Base-by-base conservation (phyloP, 2,113 vertebrate genomes). In the Austrofundulus limnaeus region DNA sequence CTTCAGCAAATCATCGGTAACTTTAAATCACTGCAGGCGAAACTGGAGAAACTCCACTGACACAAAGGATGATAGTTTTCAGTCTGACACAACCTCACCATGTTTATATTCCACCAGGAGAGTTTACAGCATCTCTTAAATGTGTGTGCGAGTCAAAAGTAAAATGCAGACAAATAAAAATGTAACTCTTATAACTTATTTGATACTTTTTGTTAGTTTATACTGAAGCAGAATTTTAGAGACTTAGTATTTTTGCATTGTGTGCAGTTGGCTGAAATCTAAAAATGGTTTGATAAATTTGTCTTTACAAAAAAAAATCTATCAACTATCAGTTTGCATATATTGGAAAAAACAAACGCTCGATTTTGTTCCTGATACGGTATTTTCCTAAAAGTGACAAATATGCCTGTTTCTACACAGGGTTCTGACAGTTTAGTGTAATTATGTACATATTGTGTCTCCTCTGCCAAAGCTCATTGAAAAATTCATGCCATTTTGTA, bases 1-100 rank as follows among this genome's bases (percentile, higher is more conserved):
- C 93, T 98, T 55, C 95, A 97, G 52, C 86, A 92, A 21, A 94
- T 88, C 38, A 91, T 94, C 24, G 94, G 94, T 24, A 96, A 97
- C 87, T 98, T 99, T 77, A 98, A 98, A 83, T 94, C 95, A 17
- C 91, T 99, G 50, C 97, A 99, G 77, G 94, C 94, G 42, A 98
- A 98, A 84, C 90, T 99, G 85, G 96, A 98, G 78, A 93, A 94
- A 20, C 92, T 98, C 70, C 94, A 95, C 61, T 99, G 89, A 95
- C 25, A 2, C 12, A 3, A 24, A 25, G 23, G 19, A 56, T 42
- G 17, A 28, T 7, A 28, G 25, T 28, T 28, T 28, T 28, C 25
- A 28, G 25, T 28, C 56, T 43, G 15, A 53, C 41, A 51, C 55
- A 20, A 23, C 25, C 25, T 14, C 19, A 42, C 20, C 38, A 28